Percentiles rank a stretch among this genome's conserved stretches.
These are phyloP conservation scores for Tenualosa ilisha DNA, from an alignment of 2,797 vertebrate species.

Conservation along the genomic window DNA sequence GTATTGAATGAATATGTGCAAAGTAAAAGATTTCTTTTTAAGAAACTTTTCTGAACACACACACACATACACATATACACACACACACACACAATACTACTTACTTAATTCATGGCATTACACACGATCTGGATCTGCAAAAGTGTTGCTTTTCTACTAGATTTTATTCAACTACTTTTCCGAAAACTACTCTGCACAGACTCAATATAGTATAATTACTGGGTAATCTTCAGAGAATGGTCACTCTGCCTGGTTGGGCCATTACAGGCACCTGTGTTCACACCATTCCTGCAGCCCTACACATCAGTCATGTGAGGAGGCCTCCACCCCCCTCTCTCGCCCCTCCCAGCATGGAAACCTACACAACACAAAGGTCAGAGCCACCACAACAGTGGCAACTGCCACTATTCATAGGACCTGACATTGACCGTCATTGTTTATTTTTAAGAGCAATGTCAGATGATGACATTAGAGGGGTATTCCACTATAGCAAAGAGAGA, in stretches of 20 bases:
- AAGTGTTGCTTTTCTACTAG: background rate
- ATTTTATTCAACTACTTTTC: background rate
- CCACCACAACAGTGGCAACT: constrained; percentile 39
- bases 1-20: too few relatives aligned
- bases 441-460: constrained; percentile 26
- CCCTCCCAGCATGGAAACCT: constrained; percentile 37
- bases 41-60: too few relatives aligned
- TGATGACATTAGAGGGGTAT: background rate
- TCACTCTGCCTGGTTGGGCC: constrained; percentile 49
- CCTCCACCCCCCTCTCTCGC: constrained; percentile 16
- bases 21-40: too few relatives aligned
- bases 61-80: too few relatives aligned
- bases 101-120: background rate
- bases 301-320: constrained; percentile 41
- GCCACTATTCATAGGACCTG: constrained; percentile 45
- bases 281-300: constrained; percentile 43
- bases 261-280: constrained; percentile 54
- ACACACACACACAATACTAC: too few relatives aligned
- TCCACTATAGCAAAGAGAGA: background rate
- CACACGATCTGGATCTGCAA: background rate
- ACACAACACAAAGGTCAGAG: constrained; percentile 49
- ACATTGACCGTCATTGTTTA: constrained; percentile 32
- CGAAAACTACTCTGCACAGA: background rate
- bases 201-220: constrained; percentile 55
- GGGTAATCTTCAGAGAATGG: constrained; percentile 58